phyloP scores from a whole-genome alignment of 1,140 invertebrate species.

The Drosophila mauritiana region DNA sequence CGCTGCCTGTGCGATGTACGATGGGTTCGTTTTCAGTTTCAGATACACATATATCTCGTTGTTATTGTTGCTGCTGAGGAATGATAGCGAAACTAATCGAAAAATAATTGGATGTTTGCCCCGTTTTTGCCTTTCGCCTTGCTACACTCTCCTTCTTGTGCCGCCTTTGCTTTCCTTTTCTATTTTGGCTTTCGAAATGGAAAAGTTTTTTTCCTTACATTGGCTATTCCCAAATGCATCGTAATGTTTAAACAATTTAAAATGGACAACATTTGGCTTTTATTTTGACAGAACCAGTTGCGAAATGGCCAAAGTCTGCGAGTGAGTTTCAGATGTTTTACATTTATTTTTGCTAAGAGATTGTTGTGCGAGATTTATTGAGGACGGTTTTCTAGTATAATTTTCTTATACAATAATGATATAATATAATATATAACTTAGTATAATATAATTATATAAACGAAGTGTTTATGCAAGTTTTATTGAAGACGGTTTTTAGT shows the following conservation, averaged over 20 bases:
- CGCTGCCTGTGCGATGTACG: slow-evolving; percentile 29
- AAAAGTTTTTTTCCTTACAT: slow-evolving; percentile 67
- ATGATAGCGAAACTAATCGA: slow-evolving; percentile 85
- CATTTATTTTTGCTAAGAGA: slow-evolving; percentile 1
- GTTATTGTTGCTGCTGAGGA: slow-evolving; percentile 64
- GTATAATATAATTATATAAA: no score
- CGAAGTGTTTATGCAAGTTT: not conserved
- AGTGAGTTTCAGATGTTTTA: slow-evolving; percentile 5
- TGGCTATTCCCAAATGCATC: slow-evolving; percentile 83
- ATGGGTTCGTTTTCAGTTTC: slow-evolving; percentile 64
- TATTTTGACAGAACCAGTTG: slow-evolving; percentile 72
- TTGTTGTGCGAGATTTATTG: not conserved
- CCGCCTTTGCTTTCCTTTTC: slow-evolving; percentile 52
- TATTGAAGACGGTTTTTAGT: not conserved
- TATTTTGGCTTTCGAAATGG: slow-evolving; percentile 49
- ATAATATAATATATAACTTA: no score
- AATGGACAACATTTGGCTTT: slow-evolving; percentile 63
- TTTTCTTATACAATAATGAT: not conserved
- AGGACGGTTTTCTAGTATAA: not conserved
- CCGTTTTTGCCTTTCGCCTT: slow-evolving; percentile 51
- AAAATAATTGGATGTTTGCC: slow-evolving; percentile 84
- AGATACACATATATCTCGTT: slow-evolving; percentile 45
- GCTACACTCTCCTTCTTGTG: slow-evolving; percentile 27
- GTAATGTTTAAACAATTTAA: slow-evolving; percentile 83
- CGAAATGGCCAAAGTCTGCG: slow-evolving; percentile 40